A percentile compares a stretch with the other conserved stretches of the same genome.
These are phyloP conservation scores for Phrynosoma blainvillii DNA, from an alignment of 2,113 vertebrate species.

Conservation along the genomic window DNA sequence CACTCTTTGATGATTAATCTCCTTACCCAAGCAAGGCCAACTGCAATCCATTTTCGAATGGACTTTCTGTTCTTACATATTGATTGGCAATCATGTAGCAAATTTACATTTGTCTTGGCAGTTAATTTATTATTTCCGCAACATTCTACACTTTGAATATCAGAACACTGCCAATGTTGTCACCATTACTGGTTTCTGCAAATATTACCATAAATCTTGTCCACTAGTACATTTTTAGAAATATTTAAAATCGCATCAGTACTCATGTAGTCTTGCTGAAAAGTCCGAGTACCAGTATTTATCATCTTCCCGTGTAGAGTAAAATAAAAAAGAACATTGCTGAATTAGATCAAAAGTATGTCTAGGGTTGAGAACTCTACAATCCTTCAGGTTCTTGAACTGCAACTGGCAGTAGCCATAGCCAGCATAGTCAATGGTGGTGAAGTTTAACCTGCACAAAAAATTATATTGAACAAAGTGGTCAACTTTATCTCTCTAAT, in stretches of 20 bases:
- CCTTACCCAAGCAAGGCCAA: slow-evolving; percentile 19
- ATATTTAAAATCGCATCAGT: background rate
- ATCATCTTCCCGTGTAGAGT: background rate
- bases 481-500: no score
- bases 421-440: no score
- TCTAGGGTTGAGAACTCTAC: no score
- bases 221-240: background rate
- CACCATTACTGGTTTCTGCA: background rate
- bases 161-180: slow-evolving; percentile 3
- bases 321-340: background rate
- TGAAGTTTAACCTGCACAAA: background rate
- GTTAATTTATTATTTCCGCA: slow-evolving; percentile 35
- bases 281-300: background rate
- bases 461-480: no score
- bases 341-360: background rate
- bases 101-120: slow-evolving; percentile 36
- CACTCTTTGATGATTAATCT: slow-evolving; percentile 35
- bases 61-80: slow-evolving; percentile 21
- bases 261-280: background rate
- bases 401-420: no score
- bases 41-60: slow-evolving; percentile 36
- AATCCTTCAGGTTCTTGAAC: no score
- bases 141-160: slow-evolving; percentile 15
- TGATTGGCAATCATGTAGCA: slow-evolving; percentile 31
- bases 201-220: slow-evolving; percentile 2